Evolutionary conservation across 2,888 invertebrate species (phyloP).

Genomic region (Trachelus tabidus): DNA sequence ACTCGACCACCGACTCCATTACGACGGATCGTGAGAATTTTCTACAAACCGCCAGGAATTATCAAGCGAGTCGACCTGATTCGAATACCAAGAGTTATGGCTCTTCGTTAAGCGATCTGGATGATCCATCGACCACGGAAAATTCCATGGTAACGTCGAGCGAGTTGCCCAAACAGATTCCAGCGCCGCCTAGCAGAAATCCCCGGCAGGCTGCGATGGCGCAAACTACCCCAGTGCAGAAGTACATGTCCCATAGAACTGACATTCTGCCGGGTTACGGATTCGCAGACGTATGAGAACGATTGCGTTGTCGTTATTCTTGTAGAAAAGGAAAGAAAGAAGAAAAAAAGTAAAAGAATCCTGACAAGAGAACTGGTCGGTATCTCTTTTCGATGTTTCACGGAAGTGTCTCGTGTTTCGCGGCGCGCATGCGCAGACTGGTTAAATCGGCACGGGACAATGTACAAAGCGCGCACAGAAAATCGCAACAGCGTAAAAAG

Average conservation of each 20-base stretch:
- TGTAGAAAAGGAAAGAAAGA: not conserved
- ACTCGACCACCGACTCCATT: constrained; percentile 17
- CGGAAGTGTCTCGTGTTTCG: not conserved
- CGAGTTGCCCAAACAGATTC: constrained; percentile 65
- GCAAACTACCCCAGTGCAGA: constrained; percentile 59
- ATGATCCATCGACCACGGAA: constrained; percentile 50
- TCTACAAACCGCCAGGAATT: constrained; percentile 1
- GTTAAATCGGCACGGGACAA: not conserved
- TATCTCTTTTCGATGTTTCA: not conserved
- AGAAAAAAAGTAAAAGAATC: not conserved
- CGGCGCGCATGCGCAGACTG: not conserved
- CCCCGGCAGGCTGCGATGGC: constrained; percentile 40
- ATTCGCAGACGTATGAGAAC: constrained; percentile 38
- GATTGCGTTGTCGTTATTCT: not conserved
- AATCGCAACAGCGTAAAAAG: not conserved
- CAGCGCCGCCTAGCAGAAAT: constrained; percentile 59
- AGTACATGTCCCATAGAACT: constrained; percentile 46
- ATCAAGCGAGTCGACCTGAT: not conserved
- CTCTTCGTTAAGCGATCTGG: not conserved
- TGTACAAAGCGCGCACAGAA: not conserved
- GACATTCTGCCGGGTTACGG: constrained; percentile 48
- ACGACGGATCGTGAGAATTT: constrained; percentile 4
- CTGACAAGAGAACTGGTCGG: not conserved
- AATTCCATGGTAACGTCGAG: constrained; percentile 61
- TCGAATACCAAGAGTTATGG: constrained; percentile 4